Conservation (phyloP, 2,888 invertebrate genomes). For the Athrips mouffetella region DNA sequence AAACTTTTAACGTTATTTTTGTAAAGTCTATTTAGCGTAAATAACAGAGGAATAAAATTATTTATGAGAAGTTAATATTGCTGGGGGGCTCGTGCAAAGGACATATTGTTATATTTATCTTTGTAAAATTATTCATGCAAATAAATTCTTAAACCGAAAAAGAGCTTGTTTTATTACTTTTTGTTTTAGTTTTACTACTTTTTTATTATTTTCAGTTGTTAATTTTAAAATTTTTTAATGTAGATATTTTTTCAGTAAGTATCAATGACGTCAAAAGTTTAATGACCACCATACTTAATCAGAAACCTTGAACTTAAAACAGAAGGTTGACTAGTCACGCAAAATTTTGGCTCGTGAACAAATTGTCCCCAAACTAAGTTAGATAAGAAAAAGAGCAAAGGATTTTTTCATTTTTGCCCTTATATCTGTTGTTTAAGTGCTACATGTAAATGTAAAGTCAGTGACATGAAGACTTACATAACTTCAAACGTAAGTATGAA, state of each 20-base stretch:
- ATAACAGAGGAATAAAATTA: slow-evolving; percentile 33
- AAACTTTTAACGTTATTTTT: slow-evolving; percentile 59
- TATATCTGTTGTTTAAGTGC: no score
- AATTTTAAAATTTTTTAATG: slow-evolving; percentile 5
- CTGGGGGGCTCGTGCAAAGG: slow-evolving; percentile 28
- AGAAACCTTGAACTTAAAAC: slow-evolving; percentile 10
- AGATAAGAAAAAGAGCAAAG: no score
- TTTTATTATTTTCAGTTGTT: slow-evolving; percentile 4
- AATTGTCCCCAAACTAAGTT: not conserved
- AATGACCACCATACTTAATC: slow-evolving; percentile 10
- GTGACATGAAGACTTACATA: no score
- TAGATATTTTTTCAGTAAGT: not conserved
- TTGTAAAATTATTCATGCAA: slow-evolving; percentile 20
- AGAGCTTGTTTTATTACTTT: slow-evolving; percentile 7
- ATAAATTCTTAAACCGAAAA: slow-evolving; percentile 9
- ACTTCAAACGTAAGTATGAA: no score
- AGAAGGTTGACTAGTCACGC: slow-evolving; percentile 30
- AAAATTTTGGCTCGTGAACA: slow-evolving; percentile 24
- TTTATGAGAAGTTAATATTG: slow-evolving; percentile 42
- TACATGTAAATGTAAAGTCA: no score
- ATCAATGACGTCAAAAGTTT: slow-evolving; percentile 6
- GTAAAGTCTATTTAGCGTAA: slow-evolving; percentile 56
- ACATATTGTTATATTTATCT: slow-evolving; percentile 29
- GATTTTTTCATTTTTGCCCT: no score
- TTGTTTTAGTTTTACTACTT: not conserved